Conservation (phyloP, 2,797 vertebrate genomes). For the Poecilia picta region DNA sequence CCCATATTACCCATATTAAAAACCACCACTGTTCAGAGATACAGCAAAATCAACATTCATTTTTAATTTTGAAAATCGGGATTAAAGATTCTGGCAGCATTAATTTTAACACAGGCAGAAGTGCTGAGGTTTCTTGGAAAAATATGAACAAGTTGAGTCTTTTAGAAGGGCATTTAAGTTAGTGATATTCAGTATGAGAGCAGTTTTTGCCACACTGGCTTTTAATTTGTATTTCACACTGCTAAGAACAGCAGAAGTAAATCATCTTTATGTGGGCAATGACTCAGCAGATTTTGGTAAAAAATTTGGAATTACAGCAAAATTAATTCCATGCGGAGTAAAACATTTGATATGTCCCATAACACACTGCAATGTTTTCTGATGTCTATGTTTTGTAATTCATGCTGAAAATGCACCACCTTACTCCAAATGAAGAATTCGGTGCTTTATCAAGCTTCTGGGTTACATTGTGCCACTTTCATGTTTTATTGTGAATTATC, state of each 20-base stretch:
- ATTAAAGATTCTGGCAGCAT: neutral
- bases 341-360: neutral
- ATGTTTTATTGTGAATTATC: slow-evolving; percentile 21
- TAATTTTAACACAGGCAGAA: neutral
- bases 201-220: neutral
- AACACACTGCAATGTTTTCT: neutral
- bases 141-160: neutral
- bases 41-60: neutral
- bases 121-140: neutral
- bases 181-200: neutral
- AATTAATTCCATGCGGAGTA: neutral
- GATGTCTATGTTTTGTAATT: neutral
- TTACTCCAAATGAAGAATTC: neutral
- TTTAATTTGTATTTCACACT: neutral
- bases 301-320: neutral
- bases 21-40: too few relatives aligned
- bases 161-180: neutral
- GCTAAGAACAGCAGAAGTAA: neutral
- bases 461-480: slow-evolving; percentile 6
- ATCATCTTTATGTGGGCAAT: neutral
- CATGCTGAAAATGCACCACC: neutral
- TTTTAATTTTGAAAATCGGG: neutral
- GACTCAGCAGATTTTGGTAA: neutral
- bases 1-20: neutral
- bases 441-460: neutral